Percentiles rank a stretch among this genome's conserved stretches.
Conservation (phyloP, 2,113 vertebrate genomes). For the Stictonetta naevosa region DNA sequence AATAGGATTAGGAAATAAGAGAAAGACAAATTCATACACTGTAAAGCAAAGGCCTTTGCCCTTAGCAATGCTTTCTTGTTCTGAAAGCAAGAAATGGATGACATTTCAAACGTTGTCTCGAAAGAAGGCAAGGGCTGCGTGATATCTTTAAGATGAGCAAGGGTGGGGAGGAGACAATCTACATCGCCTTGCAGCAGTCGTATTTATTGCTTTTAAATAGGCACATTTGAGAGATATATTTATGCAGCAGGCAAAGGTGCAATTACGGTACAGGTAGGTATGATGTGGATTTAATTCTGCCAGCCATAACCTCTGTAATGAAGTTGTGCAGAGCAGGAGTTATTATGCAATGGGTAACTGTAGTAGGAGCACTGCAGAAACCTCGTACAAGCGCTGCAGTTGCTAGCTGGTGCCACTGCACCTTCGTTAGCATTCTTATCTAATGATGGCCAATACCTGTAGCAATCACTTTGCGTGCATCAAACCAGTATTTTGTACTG, state of each 20-base stretch:
- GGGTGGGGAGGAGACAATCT: not conserved
- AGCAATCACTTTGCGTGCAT: not conserved
- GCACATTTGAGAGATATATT: not conserved
- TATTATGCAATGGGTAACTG: not conserved
- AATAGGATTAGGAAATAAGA: conserved; percentile 52
- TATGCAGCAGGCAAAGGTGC: not conserved
- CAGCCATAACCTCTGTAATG: not conserved
- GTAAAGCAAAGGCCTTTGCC: conserved; percentile 33
- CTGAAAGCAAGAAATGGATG: not conserved
- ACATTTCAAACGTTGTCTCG: conserved; percentile 4
- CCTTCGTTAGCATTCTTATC: conserved; percentile 15
- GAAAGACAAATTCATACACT: not conserved
- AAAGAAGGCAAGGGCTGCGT: not conserved
- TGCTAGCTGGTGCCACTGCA: not conserved
- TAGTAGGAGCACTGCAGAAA: not conserved
- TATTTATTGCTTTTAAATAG: not conserved
- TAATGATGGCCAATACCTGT: not conserved
- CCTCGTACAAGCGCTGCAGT: not conserved
- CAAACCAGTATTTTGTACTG: not conserved
- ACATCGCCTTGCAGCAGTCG: not conserved
- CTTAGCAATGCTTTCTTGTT: conserved; percentile 26
- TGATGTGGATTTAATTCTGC: not conserved
- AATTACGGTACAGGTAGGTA: not conserved
- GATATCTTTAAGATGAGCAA: not conserved
- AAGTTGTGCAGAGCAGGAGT: not conserved